These are phyloP conservation scores for Oryzias woworae DNA, from an alignment of 2,113 vertebrate genomes.

Conservation along the genomic window DNA sequence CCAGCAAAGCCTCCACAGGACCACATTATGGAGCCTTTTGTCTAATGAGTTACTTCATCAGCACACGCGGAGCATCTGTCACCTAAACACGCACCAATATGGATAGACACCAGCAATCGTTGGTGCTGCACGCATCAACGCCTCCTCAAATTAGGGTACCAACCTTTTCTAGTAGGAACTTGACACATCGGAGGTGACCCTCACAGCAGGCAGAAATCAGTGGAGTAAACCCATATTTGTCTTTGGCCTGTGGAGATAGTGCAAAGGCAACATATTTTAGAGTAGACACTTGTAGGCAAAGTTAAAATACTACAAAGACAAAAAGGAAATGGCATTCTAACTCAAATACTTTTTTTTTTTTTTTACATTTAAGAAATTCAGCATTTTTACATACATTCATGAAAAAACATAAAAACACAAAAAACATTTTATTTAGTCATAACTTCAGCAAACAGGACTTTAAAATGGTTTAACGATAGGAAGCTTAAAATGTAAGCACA, in stretches of 20 bases:
- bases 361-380: too few relatives aligned
- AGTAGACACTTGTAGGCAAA: not conserved
- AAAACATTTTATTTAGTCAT: too few relatives aligned
- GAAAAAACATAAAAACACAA: too few relatives aligned
- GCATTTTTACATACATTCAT: too few relatives aligned
- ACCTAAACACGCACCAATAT: constrained; percentile 16
- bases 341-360: not conserved
- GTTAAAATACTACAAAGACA: not conserved
- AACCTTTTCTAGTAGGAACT: constrained; percentile 95
- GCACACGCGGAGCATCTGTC: constrained; percentile 40
- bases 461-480: too few relatives aligned
- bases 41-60: constrained; percentile 58
- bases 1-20: constrained; percentile 50
- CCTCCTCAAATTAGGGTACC: constrained; percentile 36
- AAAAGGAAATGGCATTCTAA: not conserved
- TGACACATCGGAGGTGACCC: constrained; percentile 87
- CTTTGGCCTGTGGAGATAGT: constrained; percentile 81
- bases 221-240: constrained; percentile 92
- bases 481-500: too few relatives aligned
- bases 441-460: too few relatives aligned
- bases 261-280: not conserved
- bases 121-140: not conserved
- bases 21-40: constrained; percentile 56
- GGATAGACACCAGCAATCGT: constrained; percentile 15
- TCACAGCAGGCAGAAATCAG: constrained; percentile 90